Base-by-base conservation (phyloP, 2,888 invertebrate genomes). In the Lottia scabra region DNA sequence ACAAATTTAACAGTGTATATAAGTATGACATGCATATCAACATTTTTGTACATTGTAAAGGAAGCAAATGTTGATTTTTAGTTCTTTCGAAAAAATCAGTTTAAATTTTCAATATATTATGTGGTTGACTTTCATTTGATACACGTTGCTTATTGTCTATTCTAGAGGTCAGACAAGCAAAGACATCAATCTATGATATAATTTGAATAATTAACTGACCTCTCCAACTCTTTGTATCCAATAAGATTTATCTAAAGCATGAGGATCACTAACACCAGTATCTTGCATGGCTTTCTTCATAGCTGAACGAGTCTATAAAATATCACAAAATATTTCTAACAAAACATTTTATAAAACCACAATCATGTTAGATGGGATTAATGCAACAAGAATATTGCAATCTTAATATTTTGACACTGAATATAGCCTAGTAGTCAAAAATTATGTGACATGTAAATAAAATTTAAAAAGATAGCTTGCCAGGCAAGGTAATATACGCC, bases 211-310 rank as follows among this genome's bases (percentile, higher is more conserved):
- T n/a, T 13, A 16, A 72, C 80, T 65, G 70, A 88, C 88, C 86
- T 88, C 87, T 70, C 88, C 88, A 0, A 88, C 88, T 73, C 86
- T 78, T 74, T 86, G 84, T 63, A 88, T 88, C 88, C 88, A 88
- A 80, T 88, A 88, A 56, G 84, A 82, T 76, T 88, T 88, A 78
- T 88, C 88, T 74, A 87, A 77, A 46, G 81, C 75, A 26, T 84
- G 80, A 23, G 86, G 85, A 67, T 87, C 86, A 4, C 78, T 71
- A 6, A 82, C 76, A 27, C 85, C 85, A 48, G 81, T 79, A 48
- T 86, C 87, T 65, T 83, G 83, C 67, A 82, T 76, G 13, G 81
- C 83, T 64, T 83, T 82, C 69, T 78, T 84, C 65, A 79, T 78
- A 8, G 83, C 84, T 65, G 80, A 77, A 26, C 80, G 74, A 4